Base-by-base conservation (phyloP, 2,888 invertebrate genomes). In the Lasioglossum vierecki region DNA sequence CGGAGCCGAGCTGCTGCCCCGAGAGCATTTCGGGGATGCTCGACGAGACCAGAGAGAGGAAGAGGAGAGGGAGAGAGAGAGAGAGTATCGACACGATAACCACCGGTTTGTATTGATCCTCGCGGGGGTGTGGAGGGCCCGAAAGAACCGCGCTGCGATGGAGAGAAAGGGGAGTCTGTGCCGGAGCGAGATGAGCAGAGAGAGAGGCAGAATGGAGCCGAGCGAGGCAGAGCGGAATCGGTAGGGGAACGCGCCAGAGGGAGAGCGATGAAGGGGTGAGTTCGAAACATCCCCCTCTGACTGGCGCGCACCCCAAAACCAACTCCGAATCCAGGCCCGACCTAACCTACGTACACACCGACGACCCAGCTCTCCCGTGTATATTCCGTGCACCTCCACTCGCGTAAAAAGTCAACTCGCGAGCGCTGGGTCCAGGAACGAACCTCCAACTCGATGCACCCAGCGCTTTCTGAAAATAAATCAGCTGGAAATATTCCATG, bases 71-170 rank as follows among this genome's bases (percentile, higher is more conserved):
- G 13, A n/a, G 78, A 82, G 89, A 70, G 89, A n/a, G 78, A 82
- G 89, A 70, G 89, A 91, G 92, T 93, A 93, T 93, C 93, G 93
- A 93, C 91, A 94, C 93, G 94, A 94, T 94, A 94, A 94, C 93
- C 93, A 91, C 91, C 88, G 93, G 92, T 92, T 92, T 89, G 93
- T 94, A 94, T 94, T 94, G 94, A 94, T 94, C 94, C 93, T 93
- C 87, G 90, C 89, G 93, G 90, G 91, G 92, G 92, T 90, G 90
- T 89, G 77, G 63, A 84, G 88, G 82, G 83, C 83, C 83, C 85
- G 88, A 85, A 88, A 83, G 85, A 86, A 82, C 81, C 88, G 87
- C 84, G 78, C 73, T 66, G 74, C 75, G 68, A 72, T 76, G 46
- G 74, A 75, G 85, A 83, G 82, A 87, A 82, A 76, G 82, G 73